Conservation (phyloP, 2,797 vertebrate genomes). For the Chrysocyon brachyurus region DNA sequence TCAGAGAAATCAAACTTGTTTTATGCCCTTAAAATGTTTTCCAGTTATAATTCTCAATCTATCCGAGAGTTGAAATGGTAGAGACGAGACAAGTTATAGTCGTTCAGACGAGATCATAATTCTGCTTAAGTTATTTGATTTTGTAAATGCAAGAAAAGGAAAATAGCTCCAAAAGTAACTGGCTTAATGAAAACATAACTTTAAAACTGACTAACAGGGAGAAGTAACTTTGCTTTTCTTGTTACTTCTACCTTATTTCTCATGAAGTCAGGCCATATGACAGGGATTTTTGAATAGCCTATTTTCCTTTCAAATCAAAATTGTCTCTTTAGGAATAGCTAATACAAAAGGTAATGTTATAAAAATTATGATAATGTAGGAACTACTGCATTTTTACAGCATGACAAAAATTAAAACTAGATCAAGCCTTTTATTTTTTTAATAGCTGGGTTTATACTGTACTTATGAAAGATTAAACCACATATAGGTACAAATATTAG, state of each 20-base stretch:
- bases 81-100: background rate
- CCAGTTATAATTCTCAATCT: constrained; percentile 25
- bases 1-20: background rate
- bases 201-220: background rate
- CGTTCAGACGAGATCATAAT: background rate
- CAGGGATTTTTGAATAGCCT: background rate
- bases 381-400: background rate
- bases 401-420: background rate
- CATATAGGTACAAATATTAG: background rate
- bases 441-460: background rate
- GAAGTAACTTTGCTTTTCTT: background rate
- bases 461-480: background rate
- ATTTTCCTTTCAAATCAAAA: background rate
- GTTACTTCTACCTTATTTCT: background rate
- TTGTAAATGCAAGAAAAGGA: background rate
- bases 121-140: constrained; percentile 13
- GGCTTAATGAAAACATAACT: constrained; percentile 1
- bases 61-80: background rate
- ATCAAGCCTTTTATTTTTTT: background rate
- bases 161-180: background rate
- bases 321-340: background rate
- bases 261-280: background rate
- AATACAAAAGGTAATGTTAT: constrained; percentile 6
- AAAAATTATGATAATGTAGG: background rate
- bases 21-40: constrained; percentile 22